Evolutionary conservation across 2,888 invertebrate genomes (phyloP), one percentile per base, ranked within the genome.

Genomic region (Nematopogon swammerdamellus): DNA sequence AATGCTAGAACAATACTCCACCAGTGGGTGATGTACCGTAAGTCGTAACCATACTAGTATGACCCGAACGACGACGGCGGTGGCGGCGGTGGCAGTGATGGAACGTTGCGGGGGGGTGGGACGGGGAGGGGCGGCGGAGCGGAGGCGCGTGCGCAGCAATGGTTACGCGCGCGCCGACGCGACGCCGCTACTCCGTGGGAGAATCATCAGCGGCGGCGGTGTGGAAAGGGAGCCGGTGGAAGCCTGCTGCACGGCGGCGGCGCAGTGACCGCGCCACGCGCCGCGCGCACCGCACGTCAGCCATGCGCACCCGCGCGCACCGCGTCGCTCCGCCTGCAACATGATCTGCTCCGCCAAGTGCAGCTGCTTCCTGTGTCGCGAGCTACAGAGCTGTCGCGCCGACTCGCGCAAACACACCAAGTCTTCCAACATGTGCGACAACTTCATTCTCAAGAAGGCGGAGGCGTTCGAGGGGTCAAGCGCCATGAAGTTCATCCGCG

Each of bases 261-360:
- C 58, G 56, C 58, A 58, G 61, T 59, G 63, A 52, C 57, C 54
- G 55, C 51, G 54, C 51, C 54, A 57, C 55, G 54, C 53, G 57
- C 52, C 57, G 52, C 50, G 50, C 48, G 25, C 30, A 8, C 43
- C 19, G 48, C 29, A 19, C 25, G 16, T 18, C 14, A 47, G n/a
- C 43, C 36, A 29, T 19, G 65, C 43, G 52, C 48, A 52, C 54
- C 49, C 46, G 49, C 46, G 51, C 16, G 53, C 47, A 47, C 45
- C 46, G 36, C 52, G 50, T 71, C 74, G 75, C 74, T 72, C 68
- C 67, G 63, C 67, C 70, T 70, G 63, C 67, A 68, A 65, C 65
- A 87, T 87, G 87, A 84, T 82, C 77, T 88, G 88, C 75, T 80
- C 83, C 61, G 82, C 85, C 79, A 84, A 88, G 60, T 91, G 91